These are phyloP conservation scores for Phalloptychus januarius DNA, from an alignment of 2,797 vertebrate species.

Conservation along the genomic window DNA sequence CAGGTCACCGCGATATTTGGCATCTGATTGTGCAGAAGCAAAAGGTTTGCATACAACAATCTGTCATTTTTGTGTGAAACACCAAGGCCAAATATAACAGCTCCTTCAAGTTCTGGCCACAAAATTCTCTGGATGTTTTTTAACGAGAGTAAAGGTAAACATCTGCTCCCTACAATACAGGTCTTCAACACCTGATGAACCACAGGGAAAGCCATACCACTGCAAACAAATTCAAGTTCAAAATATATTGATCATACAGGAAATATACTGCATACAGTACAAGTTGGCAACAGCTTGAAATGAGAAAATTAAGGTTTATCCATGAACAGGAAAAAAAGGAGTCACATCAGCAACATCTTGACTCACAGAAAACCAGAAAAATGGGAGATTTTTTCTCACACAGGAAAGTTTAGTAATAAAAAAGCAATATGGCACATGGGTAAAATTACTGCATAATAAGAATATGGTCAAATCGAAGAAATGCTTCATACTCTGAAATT, in stretches of 20 bases:
- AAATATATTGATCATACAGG: constrained; percentile 24
- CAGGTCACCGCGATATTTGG: constrained; percentile 64
- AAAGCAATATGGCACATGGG: constrained; percentile 43
- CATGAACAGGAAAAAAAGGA: constrained; percentile 41
- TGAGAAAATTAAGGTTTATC: constrained; percentile 4
- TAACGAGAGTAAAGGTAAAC: neutral
- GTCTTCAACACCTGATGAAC: neutral
- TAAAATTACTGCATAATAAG: constrained; percentile 26
- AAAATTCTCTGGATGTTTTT: constrained; percentile 8
- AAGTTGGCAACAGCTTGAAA: constrained; percentile 52
- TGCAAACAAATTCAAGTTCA: constrained; percentile 24
- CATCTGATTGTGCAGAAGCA: constrained; percentile 67
- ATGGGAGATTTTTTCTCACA: constrained; percentile 24
- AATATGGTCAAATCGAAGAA: constrained; percentile 4
- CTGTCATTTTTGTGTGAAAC: constrained; percentile 7
- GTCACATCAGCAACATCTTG: constrained; percentile 58
- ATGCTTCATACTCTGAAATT: constrained; percentile 34
- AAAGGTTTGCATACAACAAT: constrained; percentile 16
- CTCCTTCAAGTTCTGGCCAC: constrained; percentile 35
- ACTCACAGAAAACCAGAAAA: constrained; percentile 22
- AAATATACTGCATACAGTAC: constrained; percentile 24
- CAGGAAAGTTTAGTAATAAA: constrained; percentile 16
- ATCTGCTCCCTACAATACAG: constrained; percentile 4
- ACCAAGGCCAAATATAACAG: constrained; percentile 12
- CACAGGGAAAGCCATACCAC: constrained; percentile 28